Conservation (phyloP, 2,888 invertebrate species). For the Bursaphelenchus okinawaensis region DNA sequence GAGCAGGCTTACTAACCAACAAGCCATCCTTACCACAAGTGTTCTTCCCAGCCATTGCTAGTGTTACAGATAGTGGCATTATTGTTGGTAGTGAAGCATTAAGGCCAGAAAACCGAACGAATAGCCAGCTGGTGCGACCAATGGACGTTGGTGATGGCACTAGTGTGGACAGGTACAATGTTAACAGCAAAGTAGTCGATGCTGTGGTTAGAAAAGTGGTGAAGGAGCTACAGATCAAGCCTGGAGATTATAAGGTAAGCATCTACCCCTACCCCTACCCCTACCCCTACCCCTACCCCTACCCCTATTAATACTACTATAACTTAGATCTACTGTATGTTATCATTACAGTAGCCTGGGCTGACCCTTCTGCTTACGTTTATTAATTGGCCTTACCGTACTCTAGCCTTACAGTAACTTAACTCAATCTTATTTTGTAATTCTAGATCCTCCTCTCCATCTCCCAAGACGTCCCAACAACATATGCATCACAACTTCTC, state of each 20-base stretch:
- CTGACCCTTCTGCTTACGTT: conserved; percentile 3
- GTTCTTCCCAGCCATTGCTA: conserved; percentile 63
- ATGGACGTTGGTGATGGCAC: conserved; percentile 60
- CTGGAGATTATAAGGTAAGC: conserved; percentile 60
- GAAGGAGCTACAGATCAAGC: conserved; percentile 61
- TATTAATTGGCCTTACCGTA: no score
- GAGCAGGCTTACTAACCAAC: conserved; percentile 62
- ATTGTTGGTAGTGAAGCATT: conserved; percentile 48
- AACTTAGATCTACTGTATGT: no score
- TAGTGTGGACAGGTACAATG: conserved; percentile 61
- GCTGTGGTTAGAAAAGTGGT: conserved; percentile 63
- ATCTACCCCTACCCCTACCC: no score
- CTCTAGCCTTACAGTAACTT: no score
- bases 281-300: no score
- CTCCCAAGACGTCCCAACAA: conserved; percentile 49
- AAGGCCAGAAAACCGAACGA: conserved; percentile 55
- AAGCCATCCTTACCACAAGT: conserved; percentile 63
- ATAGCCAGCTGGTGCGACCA: conserved; percentile 59
- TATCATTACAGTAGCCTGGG: no score
- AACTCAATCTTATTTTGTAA: no score
- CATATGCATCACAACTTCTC: conserved; percentile 58
- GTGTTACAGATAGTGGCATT: conserved; percentile 37
- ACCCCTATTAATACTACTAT: no score
- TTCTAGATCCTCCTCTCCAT: conserved; percentile 49
- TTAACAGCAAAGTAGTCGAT: conserved; percentile 60